Conservation (phyloP, 2,113 vertebrate species). For the Morone chrysops region DNA sequence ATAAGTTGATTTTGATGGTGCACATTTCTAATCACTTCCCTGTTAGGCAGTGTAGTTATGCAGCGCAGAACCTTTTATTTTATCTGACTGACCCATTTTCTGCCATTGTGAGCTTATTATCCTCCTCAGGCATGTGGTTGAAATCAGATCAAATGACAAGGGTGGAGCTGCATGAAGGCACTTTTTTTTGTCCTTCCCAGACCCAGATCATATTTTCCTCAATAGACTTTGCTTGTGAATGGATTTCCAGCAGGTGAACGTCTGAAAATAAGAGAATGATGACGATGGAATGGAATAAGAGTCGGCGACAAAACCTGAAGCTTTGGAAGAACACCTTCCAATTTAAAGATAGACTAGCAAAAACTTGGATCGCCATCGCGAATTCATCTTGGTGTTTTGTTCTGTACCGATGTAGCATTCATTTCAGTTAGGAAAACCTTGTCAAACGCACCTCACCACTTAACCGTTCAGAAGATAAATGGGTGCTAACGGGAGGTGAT, state of each 20-base stretch:
- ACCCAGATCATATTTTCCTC: conserved; percentile 22
- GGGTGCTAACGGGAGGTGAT: background rate
- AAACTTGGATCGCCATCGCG: background rate
- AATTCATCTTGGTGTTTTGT: background rate
- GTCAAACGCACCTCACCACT: background rate
- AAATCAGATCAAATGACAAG: conserved; percentile 41
- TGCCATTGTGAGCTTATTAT: conserved; percentile 15
- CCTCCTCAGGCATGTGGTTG: conserved; percentile 13
- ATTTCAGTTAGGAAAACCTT: background rate
- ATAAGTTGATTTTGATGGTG: background rate
- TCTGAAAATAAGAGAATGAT: background rate
- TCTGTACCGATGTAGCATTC: background rate
- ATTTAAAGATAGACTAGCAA: background rate
- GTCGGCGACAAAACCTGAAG: background rate
- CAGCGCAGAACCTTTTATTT: background rate
- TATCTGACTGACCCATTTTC: conserved; percentile 30
- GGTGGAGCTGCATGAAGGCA: background rate
- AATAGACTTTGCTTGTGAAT: conserved; percentile 10
- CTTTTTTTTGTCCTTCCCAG: background rate
- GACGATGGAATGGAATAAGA: background rate
- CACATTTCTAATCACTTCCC: background rate
- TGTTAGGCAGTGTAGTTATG: background rate
- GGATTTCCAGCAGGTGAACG: conserved; percentile 14
- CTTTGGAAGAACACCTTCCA: background rate
- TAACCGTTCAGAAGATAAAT: conserved; percentile 21